phyloP scores from a whole-genome alignment of 2,113 vertebrate species.

The Helogale parvula region DNA sequence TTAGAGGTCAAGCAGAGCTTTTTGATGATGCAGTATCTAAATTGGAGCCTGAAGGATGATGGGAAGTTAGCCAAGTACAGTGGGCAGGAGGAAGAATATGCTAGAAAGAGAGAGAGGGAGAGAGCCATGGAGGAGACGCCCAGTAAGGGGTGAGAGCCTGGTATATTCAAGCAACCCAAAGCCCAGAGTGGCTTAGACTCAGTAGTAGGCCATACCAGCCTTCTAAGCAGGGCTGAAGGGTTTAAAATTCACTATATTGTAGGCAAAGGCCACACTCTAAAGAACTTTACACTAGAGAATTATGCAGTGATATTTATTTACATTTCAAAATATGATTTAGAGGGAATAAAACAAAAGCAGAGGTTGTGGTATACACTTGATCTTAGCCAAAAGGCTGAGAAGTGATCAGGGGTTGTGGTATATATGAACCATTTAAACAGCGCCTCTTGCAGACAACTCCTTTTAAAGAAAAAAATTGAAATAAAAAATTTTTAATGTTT shows the following conservation, averaged over 20 bases:
- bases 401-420: not conserved
- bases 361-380: not conserved
- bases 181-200: not conserved
- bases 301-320: not conserved
- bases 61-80: not conserved
- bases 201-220: not conserved
- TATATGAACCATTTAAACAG: not conserved
- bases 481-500: no score
- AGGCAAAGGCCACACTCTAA: not conserved
- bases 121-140: not conserved
- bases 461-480: conserved; percentile 26
- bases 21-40: not conserved
- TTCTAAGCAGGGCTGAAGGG: not conserved
- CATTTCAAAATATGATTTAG: not conserved
- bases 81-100: not conserved
- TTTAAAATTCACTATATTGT: not conserved
- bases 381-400: no score
- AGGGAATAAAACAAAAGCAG: conserved; percentile 7
- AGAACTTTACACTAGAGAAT: not conserved
- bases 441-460: not conserved
- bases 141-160: not conserved
- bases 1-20: not conserved
- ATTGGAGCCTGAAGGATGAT: not conserved
- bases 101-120: not conserved
- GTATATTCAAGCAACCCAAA: not conserved